phyloP scores from a whole-genome alignment of 53 echinoderm and acorn worm genomes.

The Holothuria scabra region DNA sequence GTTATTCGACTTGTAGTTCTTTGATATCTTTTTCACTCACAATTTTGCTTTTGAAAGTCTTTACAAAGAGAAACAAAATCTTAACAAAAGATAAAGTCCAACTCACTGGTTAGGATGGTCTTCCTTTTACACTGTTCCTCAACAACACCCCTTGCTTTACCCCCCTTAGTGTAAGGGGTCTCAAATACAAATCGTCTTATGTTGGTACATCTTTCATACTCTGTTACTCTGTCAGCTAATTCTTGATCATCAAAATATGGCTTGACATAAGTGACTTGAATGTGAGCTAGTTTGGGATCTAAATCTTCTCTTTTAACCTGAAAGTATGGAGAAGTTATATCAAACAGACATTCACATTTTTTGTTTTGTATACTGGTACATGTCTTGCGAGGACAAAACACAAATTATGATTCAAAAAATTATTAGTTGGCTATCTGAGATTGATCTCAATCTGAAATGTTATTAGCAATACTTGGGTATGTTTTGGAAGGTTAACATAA shows the following conservation, averaged over 20 bases:
- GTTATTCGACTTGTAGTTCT: too few species aligned
- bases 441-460: too few species aligned
- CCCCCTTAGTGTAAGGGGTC: constrained; percentile 88
- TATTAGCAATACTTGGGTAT: too few species aligned
- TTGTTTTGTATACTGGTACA: too few species aligned
- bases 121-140: constrained; percentile 94
- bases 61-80: neutral
- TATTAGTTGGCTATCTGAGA: too few species aligned
- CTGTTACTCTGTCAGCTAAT: constrained; percentile 72
- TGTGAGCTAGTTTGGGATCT: constrained; percentile 85
- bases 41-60: neutral
- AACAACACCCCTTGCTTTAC: constrained; percentile 77
- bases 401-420: too few species aligned
- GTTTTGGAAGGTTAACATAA: too few species aligned
- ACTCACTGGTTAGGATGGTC: constrained; percentile 96
- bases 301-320: constrained; percentile 83
- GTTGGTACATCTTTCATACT: constrained; percentile 89
- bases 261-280: constrained; percentile 93
- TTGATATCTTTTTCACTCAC: too few species aligned
- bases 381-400: too few species aligned
- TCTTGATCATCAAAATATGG: constrained; percentile 96
- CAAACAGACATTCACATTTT: too few species aligned
- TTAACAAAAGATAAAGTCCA: neutral
- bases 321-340: too few species aligned
- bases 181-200: constrained; percentile 94